Base-by-base conservation (phyloP, 2,113 vertebrate species). In the Thamnaconus septentrionalis region DNA sequence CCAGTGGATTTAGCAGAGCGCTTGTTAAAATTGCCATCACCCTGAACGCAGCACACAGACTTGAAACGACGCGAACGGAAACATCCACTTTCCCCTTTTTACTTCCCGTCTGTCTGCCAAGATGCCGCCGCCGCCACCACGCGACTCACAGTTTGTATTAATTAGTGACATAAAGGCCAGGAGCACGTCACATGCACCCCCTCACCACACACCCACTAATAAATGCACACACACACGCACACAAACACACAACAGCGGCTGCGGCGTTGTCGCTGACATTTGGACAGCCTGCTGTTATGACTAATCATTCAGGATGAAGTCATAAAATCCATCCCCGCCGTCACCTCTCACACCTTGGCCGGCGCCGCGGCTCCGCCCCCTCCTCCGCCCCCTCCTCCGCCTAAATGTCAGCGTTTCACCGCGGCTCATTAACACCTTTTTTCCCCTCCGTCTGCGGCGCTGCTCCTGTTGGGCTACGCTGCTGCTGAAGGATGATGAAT, bases 341-440 rank as follows among this genome's bases (percentile, higher is more conserved):
- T 81, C 82, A 79, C 81, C 72, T 74, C 78, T 67, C 50, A 59
- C 41, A 31, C 18, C 18, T 31, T 31, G 18, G 18, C 18, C 18
- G 18, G 18, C 3, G 51, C 69, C 69, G n/a, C 18, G 18, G 18
- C 3, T 51, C 69, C 69, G n/a, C 47, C 40, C 44, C 49, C 43
- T 4, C 18, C 52, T 3, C 64, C 39, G 52, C 42, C 56, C 65
- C 64, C 54, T 62, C 55, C 53, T 18, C 60, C 59, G 44, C 59
- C 79, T 60, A 88, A 85, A 86, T 90, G 85, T 86, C 88, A 88
- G 80, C 76, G 75, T 87, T 87, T 81, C 81, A 78, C 71, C 76
- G 73, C 71, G 67, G 66, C 84, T 86, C 79, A 84, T 89, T 87
- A 89, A 77, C 77, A 75, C 64, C 57, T 78, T 56, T 69, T 56